These are phyloP conservation scores for Dynastes grantii DNA, from an alignment of 2,888 invertebrate genomes.

Conservation along the genomic window DNA sequence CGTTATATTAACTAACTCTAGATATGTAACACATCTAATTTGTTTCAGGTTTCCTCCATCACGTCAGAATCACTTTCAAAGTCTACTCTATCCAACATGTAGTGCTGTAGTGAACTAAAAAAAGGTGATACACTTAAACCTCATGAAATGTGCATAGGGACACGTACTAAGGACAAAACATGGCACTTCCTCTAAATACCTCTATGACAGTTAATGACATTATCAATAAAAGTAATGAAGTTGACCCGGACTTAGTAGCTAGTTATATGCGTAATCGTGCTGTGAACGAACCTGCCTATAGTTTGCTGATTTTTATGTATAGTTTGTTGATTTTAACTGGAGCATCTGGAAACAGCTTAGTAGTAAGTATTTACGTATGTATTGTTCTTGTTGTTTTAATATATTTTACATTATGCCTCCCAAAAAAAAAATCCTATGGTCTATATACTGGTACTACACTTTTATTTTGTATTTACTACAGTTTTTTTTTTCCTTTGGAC, in stretches of 20 bases:
- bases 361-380: conserved; percentile 73
- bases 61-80: background rate
- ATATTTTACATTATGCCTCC: background rate
- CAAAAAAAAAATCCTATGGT: too few species aligned
- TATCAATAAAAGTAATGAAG: conserved; percentile 62
- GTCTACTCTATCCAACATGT: background rate
- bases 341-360: conserved; percentile 88
- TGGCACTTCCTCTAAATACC: conserved; percentile 27
- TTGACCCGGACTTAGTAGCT: conserved; percentile 72
- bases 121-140: background rate
- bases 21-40: background rate
- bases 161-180: background rate
- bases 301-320: conserved; percentile 80
- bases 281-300: conserved; percentile 80
- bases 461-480: too few species aligned
- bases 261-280: conserved; percentile 80
- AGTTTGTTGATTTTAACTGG: conserved; percentile 85
- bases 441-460: too few species aligned
- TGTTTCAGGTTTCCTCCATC: conserved; percentile 13
- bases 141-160: conserved; percentile 28
- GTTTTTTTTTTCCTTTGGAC: too few species aligned
- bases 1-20: too few species aligned
- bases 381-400: background rate
- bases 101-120: background rate
- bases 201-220: conserved; percentile 52